Evolutionary conservation across 2,888 invertebrate species (phyloP).

Genomic region (Endotricha flammealis): DNA sequence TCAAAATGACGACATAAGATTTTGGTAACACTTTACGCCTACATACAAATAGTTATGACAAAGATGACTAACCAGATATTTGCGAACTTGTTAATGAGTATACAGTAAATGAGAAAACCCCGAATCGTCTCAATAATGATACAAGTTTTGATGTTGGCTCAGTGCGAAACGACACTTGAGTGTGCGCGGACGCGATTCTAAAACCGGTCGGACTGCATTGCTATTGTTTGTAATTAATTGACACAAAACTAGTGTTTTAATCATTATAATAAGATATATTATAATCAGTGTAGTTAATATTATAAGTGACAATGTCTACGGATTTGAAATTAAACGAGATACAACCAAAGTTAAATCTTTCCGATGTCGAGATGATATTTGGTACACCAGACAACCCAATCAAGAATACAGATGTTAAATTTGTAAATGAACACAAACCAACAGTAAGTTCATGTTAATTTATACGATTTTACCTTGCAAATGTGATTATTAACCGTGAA

Average conservation of each 20-base stretch:
- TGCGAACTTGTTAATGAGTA: conserved; percentile 4
- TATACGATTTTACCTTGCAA: background rate
- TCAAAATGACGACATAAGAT: too few species aligned
- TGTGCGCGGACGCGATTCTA: background rate
- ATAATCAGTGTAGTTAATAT: background rate
- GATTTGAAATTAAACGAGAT: conserved; percentile 28
- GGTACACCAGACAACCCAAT: conserved; percentile 40
- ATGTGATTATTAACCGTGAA: too few species aligned
- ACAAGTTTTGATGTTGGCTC: background rate
- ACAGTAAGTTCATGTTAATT: background rate
- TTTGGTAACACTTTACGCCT: too few species aligned
- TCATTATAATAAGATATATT: background rate
- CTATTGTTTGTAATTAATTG: too few species aligned
- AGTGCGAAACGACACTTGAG: background rate
- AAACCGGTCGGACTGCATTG: too few species aligned
- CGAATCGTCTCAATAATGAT: background rate
- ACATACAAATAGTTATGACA: too few species aligned
- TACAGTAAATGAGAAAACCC: conserved; percentile 5
- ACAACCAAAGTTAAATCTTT: conserved; percentile 28
- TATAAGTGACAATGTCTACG: conserved; percentile 20
- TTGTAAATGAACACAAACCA: conserved; percentile 33
- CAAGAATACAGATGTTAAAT: conserved; percentile 27
- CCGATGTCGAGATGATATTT: conserved; percentile 53
- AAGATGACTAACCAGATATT: conserved; percentile 5
- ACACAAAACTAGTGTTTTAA: background rate